These are phyloP conservation scores for Adelges cooleyi DNA, from an alignment of 1,140 invertebrate species.

Conservation along the genomic window DNA sequence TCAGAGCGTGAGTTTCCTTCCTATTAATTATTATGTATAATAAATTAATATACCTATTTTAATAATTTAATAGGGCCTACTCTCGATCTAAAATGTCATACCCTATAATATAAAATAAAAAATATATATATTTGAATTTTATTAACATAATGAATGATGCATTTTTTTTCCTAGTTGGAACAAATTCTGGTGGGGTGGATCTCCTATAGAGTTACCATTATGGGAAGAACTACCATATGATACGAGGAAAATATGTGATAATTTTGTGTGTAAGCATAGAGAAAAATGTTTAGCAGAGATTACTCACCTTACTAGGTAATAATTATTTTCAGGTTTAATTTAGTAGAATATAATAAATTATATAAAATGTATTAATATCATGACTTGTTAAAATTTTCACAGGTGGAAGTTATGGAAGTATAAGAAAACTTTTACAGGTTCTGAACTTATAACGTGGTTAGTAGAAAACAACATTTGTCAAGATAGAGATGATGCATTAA, in stretches of 20 bases:
- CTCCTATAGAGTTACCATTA: constrained; percentile 54
- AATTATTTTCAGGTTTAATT: too few relatives aligned
- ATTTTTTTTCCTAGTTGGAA: constrained; percentile 33
- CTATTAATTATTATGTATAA: too few relatives aligned
- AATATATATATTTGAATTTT: too few relatives aligned
- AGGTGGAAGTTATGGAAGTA: constrained; percentile 24
- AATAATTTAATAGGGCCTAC: too few relatives aligned
- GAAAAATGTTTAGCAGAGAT: constrained; percentile 68
- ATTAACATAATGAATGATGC: too few relatives aligned
- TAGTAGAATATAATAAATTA: too few relatives aligned
- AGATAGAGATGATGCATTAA: constrained; percentile 61
- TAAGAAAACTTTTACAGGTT: constrained; percentile 54
- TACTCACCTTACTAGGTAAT: constrained; percentile 54
- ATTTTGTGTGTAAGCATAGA: constrained; percentile 75
- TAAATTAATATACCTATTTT: too few relatives aligned
- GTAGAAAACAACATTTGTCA: constrained; percentile 60
- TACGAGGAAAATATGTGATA: constrained; percentile 71
- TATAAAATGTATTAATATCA: constrained; percentile 31
- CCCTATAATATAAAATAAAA: too few relatives aligned
- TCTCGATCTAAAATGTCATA: too few relatives aligned
- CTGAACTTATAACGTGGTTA: constrained; percentile 76
- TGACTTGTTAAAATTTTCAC: background rate
- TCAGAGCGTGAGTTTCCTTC: constrained; percentile 6
- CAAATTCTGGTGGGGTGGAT: constrained; percentile 48
- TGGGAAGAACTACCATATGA: constrained; percentile 62